Base-by-base conservation (phyloP, 2,888 invertebrate species). In the Nemotelus nigrinus region DNA sequence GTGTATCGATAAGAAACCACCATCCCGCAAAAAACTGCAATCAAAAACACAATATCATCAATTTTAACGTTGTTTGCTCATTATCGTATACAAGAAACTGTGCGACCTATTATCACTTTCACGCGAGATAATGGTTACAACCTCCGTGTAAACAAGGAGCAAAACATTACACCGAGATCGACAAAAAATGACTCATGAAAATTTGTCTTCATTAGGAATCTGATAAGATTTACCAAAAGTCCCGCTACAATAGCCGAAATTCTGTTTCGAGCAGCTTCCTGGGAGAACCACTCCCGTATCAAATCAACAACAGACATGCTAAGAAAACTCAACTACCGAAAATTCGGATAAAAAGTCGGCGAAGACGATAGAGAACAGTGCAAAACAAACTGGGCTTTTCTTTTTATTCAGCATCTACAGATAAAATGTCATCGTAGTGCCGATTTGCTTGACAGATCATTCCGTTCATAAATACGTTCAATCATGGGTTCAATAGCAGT, bases 1-100 rank as follows among this genome's bases (percentile, higher is more conserved):
- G 93, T 6, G 97, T 96, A 89, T 99, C 99, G 82, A 99, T 98
- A 80, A 98, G 93, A 80, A 97, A 92, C 99, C 99, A 99, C 98
- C 99, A 99, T 71, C 98, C 99, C 82, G 92, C 88, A 84, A 97
- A 98, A 88, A 99, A 99, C 97, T 97, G 84, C 74, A 88, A 87
- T 81, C 79, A 80, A 80, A 77, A 78, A 47, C 53, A 63, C 39
- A 8, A 8, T 43, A 4, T 63, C 39, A 63, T 39, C 41, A 63
- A n/a, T 41, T 41, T 63, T 63, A 53, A 8, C 53, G 1, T 53
- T 2, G 3, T 60, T 25, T 25, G 60, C 60, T 25, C 10, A 60
- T 60, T 60, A 60, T 25, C 25, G 25, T 25, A 25, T 25, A 60
- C 10, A 25, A 7, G 53, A 3, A 60, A 60, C 39, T 60, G 25